Conservation (phyloP, 1,140 invertebrate species). For the Drosophila parabipectinata region DNA sequence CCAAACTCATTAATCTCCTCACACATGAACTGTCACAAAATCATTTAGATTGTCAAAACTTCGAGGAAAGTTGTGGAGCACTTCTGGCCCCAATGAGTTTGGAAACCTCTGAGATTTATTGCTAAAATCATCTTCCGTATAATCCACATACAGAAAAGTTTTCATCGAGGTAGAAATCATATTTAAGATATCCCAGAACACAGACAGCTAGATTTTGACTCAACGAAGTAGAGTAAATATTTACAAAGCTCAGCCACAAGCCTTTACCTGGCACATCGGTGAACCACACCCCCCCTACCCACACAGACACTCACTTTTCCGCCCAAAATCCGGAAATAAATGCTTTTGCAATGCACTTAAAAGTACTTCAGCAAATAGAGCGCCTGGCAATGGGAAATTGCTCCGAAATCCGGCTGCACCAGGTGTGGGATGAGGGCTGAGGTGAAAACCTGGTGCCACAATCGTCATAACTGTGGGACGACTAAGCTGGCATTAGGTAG, state of each 20-base stretch:
- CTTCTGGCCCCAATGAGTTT: slow-evolving; percentile 28
- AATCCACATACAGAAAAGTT: slow-evolving; percentile 24
- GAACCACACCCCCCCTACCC: background rate
- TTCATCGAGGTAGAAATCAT: background rate
- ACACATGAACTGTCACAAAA: slow-evolving; percentile 22
- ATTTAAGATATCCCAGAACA: slow-evolving; percentile 7
- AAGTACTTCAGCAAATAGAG: slow-evolving; percentile 72
- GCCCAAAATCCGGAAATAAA: slow-evolving; percentile 74
- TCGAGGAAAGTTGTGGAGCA: slow-evolving; percentile 53
- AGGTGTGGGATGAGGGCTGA: slow-evolving; percentile 1
- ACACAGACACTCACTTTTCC: slow-evolving; percentile 2
- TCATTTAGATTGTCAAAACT: slow-evolving; percentile 73
- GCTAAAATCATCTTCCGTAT: slow-evolving; percentile 19
- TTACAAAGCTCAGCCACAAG: slow-evolving; percentile 38
- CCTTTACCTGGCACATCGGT: slow-evolving; percentile 3
- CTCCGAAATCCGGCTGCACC: slow-evolving; percentile 12
- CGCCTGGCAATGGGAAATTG: slow-evolving; percentile 35
- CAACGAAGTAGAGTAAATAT: slow-evolving; percentile 45
- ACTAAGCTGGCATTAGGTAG: slow-evolving; percentile 55
- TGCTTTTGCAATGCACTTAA: slow-evolving; percentile 72
- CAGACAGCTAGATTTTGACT: slow-evolving; percentile 8
- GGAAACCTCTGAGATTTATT: slow-evolving; percentile 26
- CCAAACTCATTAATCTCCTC: slow-evolving; percentile 26
- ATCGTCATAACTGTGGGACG: slow-evolving; percentile 17
- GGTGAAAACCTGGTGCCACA: slow-evolving; percentile 6